A percentile compares a stretch with the other conserved stretches of the same genome.
phyloP scores from a whole-genome alignment of 2,888 invertebrate genomes.

The Mesorhabditis belari region DNA sequence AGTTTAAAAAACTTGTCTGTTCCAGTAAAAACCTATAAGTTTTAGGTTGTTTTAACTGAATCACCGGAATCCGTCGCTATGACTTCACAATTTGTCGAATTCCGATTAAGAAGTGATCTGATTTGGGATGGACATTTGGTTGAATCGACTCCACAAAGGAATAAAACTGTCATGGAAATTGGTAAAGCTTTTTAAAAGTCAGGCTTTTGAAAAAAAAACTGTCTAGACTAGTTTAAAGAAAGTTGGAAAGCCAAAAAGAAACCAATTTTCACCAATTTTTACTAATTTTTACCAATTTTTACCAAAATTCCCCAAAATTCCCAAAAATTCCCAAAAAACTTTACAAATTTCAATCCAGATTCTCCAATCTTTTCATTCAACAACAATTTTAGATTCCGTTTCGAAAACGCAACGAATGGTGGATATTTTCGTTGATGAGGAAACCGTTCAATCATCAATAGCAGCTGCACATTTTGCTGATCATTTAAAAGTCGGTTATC shows the following conservation, averaged over 20 bases:
- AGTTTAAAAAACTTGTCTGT: too few species aligned
- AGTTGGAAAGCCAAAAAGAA: too few species aligned
- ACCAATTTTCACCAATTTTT: too few species aligned
- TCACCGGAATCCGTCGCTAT: constrained; percentile 37
- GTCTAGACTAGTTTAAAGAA: too few species aligned
- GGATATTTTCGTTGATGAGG: constrained; percentile 46
- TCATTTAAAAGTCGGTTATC: constrained; percentile 22
- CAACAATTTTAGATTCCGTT: constrained; percentile 17
- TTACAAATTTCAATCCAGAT: too few species aligned
- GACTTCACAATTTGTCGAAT: constrained; percentile 34
- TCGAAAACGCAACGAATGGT: constrained; percentile 34
- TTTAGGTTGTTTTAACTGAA: constrained; percentile 32
- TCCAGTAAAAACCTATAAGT: neutral
- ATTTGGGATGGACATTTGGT: constrained; percentile 33
- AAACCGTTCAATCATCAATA: constrained; percentile 42
- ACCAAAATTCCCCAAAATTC: too few species aligned
- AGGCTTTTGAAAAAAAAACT: neutral
- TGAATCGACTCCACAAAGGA: constrained; percentile 22
- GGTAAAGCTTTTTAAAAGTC: constrained; percentile 9
- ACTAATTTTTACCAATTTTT: too few species aligned
- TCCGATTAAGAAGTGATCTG: constrained; percentile 37
- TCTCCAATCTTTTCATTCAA: too few species aligned
- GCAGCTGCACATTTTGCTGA: constrained; percentile 46
- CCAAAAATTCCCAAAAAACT: too few species aligned
- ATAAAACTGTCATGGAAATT: constrained; percentile 18